phyloP scores from a whole-genome alignment of 2,888 invertebrate genomes.

The Leptinotarsa tumamoca region DNA sequence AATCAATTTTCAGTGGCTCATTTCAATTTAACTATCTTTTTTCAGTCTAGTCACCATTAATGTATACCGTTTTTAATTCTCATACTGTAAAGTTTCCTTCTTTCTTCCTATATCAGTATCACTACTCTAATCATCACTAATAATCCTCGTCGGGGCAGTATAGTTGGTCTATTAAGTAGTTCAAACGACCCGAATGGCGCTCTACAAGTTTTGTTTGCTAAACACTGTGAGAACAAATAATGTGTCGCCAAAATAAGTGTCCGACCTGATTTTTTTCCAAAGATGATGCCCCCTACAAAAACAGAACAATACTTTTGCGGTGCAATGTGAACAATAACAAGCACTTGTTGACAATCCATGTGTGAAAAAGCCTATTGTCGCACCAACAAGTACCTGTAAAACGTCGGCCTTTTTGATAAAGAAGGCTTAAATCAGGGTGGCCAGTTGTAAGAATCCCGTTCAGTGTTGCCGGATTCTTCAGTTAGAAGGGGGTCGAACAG shows the following conservation, averaged over 20 bases:
- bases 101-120: too few relatives aligned
- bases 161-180: background rate
- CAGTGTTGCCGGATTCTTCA: conserved; percentile 1
- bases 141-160: too few relatives aligned
- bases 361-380: conserved; percentile 45
- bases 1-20: too few relatives aligned
- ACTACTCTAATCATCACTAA: too few relatives aligned
- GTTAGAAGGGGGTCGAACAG: background rate
- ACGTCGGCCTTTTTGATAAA: conserved; percentile 46
- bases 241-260: conserved; percentile 13
- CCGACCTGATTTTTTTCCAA: conserved; percentile 36
- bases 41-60: too few relatives aligned
- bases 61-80: too few relatives aligned
- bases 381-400: conserved; percentile 38
- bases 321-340: conserved; percentile 42
- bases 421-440: conserved; percentile 50
- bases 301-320: conserved; percentile 48
- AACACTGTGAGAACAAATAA: conserved; percentile 12
- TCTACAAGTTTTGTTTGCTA: conserved; percentile 1
- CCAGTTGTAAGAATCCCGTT: conserved; percentile 29
- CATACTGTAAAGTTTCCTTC: too few relatives aligned
- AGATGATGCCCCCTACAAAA: conserved; percentile 31
- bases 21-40: too few relatives aligned
- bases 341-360: conserved; percentile 46
- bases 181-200: background rate